A percentile compares a stretch with the other conserved stretches of the same genome.
phyloP scores from a whole-genome alignment of 2,113 vertebrate species.

The Isichthys henryi region DNA sequence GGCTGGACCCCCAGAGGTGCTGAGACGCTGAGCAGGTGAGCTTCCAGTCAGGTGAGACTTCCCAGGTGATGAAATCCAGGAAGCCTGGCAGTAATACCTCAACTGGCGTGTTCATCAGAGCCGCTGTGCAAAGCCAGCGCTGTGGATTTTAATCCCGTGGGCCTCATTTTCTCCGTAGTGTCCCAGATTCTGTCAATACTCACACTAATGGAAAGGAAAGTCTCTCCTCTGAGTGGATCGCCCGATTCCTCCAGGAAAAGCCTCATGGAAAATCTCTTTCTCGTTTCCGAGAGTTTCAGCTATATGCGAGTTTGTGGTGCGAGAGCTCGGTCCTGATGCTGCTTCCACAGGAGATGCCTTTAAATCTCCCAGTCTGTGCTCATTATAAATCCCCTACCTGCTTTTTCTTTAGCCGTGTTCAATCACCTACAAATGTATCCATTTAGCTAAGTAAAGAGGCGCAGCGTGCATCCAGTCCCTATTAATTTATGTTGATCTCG shows the following conservation, averaged over 20 bases:
- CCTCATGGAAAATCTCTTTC: neutral
- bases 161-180: conserved; percentile 4
- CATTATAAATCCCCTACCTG: neutral
- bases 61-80: conserved; percentile 6
- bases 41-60: conserved; percentile 1
- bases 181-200: conserved; percentile 3
- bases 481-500: conserved; percentile 14
- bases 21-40: neutral
- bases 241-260: neutral
- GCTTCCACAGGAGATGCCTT: neutral
- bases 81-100: neutral
- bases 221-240: neutral
- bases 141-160: neutral
- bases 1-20: neutral
- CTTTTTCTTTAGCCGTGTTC: neutral
- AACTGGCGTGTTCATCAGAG: neutral
- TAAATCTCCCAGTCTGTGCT: neutral
- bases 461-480: neutral
- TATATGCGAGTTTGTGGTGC: neutral
- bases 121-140: neutral
- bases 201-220: neutral
- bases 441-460: conserved; percentile 9
- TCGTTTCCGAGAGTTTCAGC: neutral
- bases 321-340: neutral
- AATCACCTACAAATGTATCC: conserved; percentile 11